phyloP scores from a whole-genome alignment of 1,140 invertebrate genomes.

The Saccostrea glomerata region DNA sequence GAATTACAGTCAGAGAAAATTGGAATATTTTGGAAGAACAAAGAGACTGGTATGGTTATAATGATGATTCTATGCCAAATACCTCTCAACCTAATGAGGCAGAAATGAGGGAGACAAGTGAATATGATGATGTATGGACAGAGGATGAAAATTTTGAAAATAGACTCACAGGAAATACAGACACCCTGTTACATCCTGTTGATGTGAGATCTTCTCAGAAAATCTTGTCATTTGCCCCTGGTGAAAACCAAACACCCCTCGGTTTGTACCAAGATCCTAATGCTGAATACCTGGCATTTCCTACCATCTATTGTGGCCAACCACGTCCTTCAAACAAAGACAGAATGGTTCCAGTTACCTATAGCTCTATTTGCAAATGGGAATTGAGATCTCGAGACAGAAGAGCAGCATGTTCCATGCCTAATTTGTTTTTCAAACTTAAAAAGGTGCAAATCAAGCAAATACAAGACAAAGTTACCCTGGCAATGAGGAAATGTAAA shows the following conservation, averaged over 20 bases:
- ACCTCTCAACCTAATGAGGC: not conserved
- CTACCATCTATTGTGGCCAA: constrained; percentile 61
- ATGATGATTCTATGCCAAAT: not conserved
- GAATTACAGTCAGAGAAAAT: constrained; percentile 27
- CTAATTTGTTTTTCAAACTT: constrained; percentile 52
- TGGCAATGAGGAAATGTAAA: constrained; percentile 46
- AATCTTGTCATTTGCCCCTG: constrained; percentile 47
- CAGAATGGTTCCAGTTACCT: constrained; percentile 41
- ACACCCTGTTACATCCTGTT: constrained; percentile 42
- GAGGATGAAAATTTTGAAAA: not conserved
- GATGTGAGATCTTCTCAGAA: constrained; percentile 18
- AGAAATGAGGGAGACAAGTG: not conserved
- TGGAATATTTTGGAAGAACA: not conserved
- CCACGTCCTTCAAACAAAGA: constrained; percentile 26
- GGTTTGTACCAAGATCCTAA: constrained; percentile 49
- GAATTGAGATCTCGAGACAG: constrained; percentile 43
- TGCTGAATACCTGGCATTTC: constrained; percentile 57
- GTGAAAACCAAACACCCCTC: constrained; percentile 45
- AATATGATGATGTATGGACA: not conserved
- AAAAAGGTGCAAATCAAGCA: constrained; percentile 51
- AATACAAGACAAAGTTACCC: constrained; percentile 40
- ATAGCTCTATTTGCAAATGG: constrained; percentile 50
- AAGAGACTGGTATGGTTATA: too few relatives aligned
- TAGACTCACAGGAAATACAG: constrained; percentile 39
- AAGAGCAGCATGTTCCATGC: constrained; percentile 46